Base-by-base conservation (phyloP, 2,113 vertebrate species). In the Raja brachyura region DNA sequence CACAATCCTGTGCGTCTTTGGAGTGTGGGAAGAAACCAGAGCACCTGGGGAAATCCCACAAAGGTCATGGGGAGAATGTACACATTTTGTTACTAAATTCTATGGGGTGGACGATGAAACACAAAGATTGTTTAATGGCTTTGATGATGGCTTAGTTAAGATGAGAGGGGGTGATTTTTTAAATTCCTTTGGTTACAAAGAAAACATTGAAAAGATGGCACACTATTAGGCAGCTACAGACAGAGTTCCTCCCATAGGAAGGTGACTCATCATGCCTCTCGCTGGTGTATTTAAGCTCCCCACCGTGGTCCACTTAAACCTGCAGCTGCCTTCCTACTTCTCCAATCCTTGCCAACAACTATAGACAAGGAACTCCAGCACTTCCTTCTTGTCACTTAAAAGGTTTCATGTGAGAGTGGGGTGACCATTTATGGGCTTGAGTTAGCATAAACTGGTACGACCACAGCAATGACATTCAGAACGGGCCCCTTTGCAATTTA, bases 281-380 rank as follows among this genome's bases (percentile, higher is more conserved):
- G 9, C 14, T 31, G 9, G n/a, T 75, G 75, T 8, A 13, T 77
- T 77, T 77, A 4, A 10, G n/a, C n/a, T 31, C 75, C 75, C n/a
- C 14, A 33, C 10, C 75, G 33, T 77, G 14, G n/a, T 77, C 75
- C 75, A 77, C n/a, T 14, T 16, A 77, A 33, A 77, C 75, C n/a
- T 77, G n/a, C n/a, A 77, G n/a, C n/a, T 77, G 75, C n/a, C 75
- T 77, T 77, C n/a, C 75, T 77, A 77, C 75, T 77, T 77, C 75
- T 77, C n/a, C 75, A 33, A 33, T n/a, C n/a, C 75, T 77, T 33
- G 75, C 75, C n/a, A 9, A 33, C 16, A 33, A 31, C 13, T 77
- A 20, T 73, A 18, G 10, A n/a, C 2, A 10, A 77, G 11, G 75
- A 77, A 14, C 75, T 33, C 75, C n/a, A 77, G n/a, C 11, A 33